phyloP scores from a whole-genome alignment of 2,888 invertebrate genomes.

The Drosophila prolongata region DNA sequence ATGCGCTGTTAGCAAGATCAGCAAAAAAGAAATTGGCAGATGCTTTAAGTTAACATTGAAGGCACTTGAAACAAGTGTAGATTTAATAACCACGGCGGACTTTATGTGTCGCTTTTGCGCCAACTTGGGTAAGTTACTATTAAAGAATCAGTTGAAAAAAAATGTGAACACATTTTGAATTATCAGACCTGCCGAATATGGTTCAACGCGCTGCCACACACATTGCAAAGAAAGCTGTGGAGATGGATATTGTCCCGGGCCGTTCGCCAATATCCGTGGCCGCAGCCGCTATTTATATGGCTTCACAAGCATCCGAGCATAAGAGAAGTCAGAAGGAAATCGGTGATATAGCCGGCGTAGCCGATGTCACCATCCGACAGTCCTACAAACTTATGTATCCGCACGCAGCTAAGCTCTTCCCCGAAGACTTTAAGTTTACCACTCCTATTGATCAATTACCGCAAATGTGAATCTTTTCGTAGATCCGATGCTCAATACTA shows the following conservation, averaged over 20 bases:
- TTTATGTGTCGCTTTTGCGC: constrained; percentile 99
- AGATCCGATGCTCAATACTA: constrained; percentile 61
- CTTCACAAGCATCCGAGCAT: constrained; percentile 97
- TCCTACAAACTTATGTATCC: constrained; percentile 99
- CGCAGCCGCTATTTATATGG: constrained; percentile 99
- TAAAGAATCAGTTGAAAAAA: too few species aligned
- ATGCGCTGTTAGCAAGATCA: constrained; percentile 99
- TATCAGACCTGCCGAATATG: constrained; percentile 89
- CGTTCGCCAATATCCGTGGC: constrained; percentile 99
- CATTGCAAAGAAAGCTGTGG: constrained; percentile 98
- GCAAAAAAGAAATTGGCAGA: constrained; percentile 99
- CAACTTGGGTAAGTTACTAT: constrained; percentile 88
- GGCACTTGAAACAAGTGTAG: constrained; percentile 97
- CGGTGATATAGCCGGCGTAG: constrained; percentile 98
- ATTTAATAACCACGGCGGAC: constrained; percentile 98
- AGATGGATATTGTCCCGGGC: constrained; percentile 98
- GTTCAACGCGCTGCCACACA: constrained; percentile 97
- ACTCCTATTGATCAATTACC: constrained; percentile 98
- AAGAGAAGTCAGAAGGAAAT: constrained; percentile 99
- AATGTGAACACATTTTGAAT: background rate
- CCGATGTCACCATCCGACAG: constrained; percentile 98
- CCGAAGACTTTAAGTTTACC: constrained; percentile 97
- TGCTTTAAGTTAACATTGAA: constrained; percentile 99
- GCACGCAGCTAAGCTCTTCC: constrained; percentile 95
- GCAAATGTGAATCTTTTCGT: constrained; percentile 87